Percentiles rank a stretch among this genome's conserved stretches.
These are phyloP conservation scores for Cichlasoma orientale DNA, from an alignment of 2,797 vertebrate species.

Conservation along the genomic window DNA sequence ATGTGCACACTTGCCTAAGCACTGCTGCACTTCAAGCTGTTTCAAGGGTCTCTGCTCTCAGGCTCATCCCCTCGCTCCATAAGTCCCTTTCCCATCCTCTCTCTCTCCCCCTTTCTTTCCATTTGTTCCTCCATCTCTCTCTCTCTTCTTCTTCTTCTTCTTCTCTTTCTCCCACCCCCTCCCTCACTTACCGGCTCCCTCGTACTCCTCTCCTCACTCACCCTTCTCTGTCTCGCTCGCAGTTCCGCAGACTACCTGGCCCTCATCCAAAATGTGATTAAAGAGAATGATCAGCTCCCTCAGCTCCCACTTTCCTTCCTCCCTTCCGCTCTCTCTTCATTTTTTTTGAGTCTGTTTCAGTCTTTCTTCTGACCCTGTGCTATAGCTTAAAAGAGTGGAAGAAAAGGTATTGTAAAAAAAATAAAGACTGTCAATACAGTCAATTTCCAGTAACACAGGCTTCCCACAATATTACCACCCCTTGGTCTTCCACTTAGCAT, in stretches of 20 bases:
- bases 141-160: constrained; percentile 13
- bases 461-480: constrained; percentile 48
- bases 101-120: constrained; percentile 73
- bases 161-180: constrained; percentile 67
- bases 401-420: constrained; percentile 42
- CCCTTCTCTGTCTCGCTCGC: constrained; percentile 69
- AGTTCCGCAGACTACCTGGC: constrained; percentile 94
- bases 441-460: constrained; percentile 77
- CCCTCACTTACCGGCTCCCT: constrained; percentile 43
- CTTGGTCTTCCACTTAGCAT: constrained; percentile 27
- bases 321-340: constrained; percentile 57
- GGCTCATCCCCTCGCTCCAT: constrained; percentile 65
- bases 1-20: constrained; percentile 71
- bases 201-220: constrained; percentile 60
- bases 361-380: constrained; percentile 80
- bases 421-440: constrained; percentile 24
- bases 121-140: constrained; percentile 58
- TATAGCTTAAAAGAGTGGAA: constrained; percentile 68
- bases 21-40: constrained; percentile 89
- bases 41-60: constrained; percentile 78
- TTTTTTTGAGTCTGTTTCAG: constrained; percentile 48
- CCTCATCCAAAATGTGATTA: constrained; percentile 97
- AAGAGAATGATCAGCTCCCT: constrained; percentile 97
- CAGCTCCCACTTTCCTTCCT: constrained; percentile 72
- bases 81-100: constrained; percentile 64